Conservation (phyloP, 2,113 vertebrate genomes). For the Dasyornis broadbenti region DNA sequence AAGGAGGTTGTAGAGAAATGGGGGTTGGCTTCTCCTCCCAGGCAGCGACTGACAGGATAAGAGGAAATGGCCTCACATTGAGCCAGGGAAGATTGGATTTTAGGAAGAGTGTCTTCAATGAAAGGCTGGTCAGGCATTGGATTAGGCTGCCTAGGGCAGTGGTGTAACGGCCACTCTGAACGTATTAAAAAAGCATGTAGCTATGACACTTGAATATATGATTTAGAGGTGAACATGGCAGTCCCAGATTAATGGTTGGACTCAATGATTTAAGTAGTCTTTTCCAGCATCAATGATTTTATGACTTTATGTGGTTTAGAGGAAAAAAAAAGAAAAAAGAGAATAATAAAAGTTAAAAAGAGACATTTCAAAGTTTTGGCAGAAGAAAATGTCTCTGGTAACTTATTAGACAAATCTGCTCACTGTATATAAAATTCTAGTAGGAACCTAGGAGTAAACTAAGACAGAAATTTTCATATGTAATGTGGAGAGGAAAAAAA, state of each 20-base stretch:
- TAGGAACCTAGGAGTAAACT: neutral
- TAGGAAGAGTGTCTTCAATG: neutral
- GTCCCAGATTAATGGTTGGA: neutral
- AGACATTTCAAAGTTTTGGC: neutral
- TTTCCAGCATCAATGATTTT: neutral
- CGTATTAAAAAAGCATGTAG: neutral
- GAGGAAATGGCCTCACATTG: neutral
- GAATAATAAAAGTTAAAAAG: neutral
- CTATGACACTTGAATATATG: neutral
- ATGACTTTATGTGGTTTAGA: neutral
- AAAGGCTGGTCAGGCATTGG: neutral
- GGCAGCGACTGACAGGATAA: neutral
- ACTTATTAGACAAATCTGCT: neutral
- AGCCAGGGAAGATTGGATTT: neutral
- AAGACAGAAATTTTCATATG: neutral
- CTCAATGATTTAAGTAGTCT: neutral
- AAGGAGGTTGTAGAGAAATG: neutral
- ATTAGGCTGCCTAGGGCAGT: neutral
- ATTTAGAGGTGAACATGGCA: neutral
- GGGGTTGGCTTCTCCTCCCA: fast-evolving
- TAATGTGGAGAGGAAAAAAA: neutral
- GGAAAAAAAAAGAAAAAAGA: neutral
- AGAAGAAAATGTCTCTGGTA: neutral
- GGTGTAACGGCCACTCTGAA: neutral
- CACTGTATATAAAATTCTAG: neutral